Evolutionary conservation across 2,113 vertebrate species (phyloP), one percentile per base, ranked within the genome.

Genomic region (Otocyon megalotis): DNA sequence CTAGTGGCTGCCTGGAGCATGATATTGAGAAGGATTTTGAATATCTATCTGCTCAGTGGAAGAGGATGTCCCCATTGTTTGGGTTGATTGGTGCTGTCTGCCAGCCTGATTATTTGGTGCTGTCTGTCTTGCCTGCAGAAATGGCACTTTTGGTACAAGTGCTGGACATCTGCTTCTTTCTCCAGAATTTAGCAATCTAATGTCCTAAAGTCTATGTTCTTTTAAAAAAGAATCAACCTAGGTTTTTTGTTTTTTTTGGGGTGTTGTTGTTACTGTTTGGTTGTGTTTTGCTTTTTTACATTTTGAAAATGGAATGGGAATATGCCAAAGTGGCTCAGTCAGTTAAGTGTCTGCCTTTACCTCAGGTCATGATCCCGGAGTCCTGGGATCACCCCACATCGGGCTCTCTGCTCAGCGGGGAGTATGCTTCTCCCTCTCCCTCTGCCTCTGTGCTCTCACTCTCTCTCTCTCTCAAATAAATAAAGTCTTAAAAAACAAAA

Each of bases 81-180:
- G 80, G 50, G 72, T 89, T 56, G 0, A 48, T 72, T 92, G 53
- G 12, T 82, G 74, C 80, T 96, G 91, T 86, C 96, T 93, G 92
- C 15, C 65, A 17, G 32, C 30, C 30, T 3, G 7, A 87, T 91
- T 43, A 4, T 65, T 58, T 97, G 83, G 30, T 92, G 79, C 77
- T 92, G 92, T 71, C 84, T 92, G 92, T 71, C 53, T 5, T 12
- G 74, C 9, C 48, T 4, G 77, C 88, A 82, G 88, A 65, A 72
- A 1, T 10, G 76, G n/a, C 0, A 3, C 17, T 1, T 4, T 28
- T 15, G 74, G n/a, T 28, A 9, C 32, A 15, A 37, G 48, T 1
- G 74, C 58, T 60, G 53, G 19, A 2, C 30, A 12, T 48, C 79
- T 48, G 95, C 62, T 88, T 60, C 88, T 28, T 87, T 79, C 30